Percentiles rank a stretch among this genome's conserved stretches.
Conservation (phyloP, 2,888 invertebrate species). For the Stenotaenia linearis region DNA sequence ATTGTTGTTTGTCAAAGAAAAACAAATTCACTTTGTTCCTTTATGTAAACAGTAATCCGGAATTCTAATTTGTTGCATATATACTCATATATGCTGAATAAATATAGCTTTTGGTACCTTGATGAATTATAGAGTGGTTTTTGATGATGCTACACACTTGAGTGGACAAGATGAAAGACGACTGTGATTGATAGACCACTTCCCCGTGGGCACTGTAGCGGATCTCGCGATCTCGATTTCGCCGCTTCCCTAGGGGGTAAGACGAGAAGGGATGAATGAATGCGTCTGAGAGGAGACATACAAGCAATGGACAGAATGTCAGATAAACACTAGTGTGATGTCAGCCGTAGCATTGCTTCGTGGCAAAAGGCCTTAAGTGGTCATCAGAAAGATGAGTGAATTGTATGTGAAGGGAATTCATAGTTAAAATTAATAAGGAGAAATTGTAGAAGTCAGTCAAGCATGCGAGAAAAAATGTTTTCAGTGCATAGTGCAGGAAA, state of each 20-base stretch:
- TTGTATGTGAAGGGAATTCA: background rate
- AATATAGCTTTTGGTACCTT: too few species aligned
- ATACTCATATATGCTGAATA: too few species aligned
- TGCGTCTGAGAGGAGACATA: background rate
- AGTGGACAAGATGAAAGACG: background rate
- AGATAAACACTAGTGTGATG: conserved; percentile 1
- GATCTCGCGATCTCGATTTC: background rate
- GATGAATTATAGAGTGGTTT: background rate
- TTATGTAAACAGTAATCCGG: background rate
- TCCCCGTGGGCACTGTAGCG: background rate
- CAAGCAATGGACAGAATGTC: background rate
- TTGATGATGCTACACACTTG: background rate
- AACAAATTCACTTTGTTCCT: too few species aligned
- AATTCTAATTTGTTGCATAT: background rate
- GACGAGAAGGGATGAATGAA: background rate
- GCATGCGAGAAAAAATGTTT: background rate
- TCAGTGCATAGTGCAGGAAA: background rate
- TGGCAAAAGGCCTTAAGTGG: background rate
- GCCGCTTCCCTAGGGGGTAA: background rate
- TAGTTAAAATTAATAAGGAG: background rate
- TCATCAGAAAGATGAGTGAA: conserved; percentile 4
- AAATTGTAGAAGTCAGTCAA: background rate
- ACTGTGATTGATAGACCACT: background rate
- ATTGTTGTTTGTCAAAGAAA: too few species aligned
- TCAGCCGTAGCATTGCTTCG: background rate